Percentiles rank a stretch among this genome's conserved stretches.
phyloP scores from a whole-genome alignment of 2,113 vertebrate species.

The Rhinogobius similis region DNA sequence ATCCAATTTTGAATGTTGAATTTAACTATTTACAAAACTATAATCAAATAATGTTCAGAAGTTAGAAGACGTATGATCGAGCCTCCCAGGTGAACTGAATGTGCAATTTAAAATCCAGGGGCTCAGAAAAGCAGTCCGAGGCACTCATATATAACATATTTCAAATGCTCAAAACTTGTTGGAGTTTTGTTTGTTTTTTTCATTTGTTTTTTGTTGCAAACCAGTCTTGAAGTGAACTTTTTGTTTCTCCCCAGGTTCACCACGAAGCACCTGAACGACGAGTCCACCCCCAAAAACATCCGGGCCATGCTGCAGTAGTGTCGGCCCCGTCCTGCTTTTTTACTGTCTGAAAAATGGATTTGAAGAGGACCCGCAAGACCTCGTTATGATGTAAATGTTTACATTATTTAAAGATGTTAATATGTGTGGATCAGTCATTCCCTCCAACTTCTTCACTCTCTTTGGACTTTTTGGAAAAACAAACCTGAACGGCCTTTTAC shows the following conservation, averaged over 20 bases:
- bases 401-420: conserved; percentile 99
- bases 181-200: too few species aligned
- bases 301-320: conserved; percentile 96
- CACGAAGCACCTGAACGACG: conserved; percentile 98
- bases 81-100: too few species aligned
- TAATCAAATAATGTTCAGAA: too few species aligned
- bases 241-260: conserved; percentile 84
- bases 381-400: conserved; percentile 99
- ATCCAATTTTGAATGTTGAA: too few species aligned
- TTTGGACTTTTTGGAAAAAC: conserved; percentile 72
- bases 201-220: too few species aligned
- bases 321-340: conserved; percentile 38
- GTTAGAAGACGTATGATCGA: too few species aligned
- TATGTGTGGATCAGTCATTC: conserved; percentile 83
- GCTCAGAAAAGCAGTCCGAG: too few species aligned
- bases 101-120: too few species aligned
- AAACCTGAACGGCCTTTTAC: conserved; percentile 66
- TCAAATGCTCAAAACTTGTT: too few species aligned
- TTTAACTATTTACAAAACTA: too few species aligned
- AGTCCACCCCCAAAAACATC: conserved; percentile 98
- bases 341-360: conserved; percentile 48
- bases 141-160: too few species aligned
- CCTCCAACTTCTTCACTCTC: conserved; percentile 81
- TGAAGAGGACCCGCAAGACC: conserved; percentile 90
- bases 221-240: background rate